Percentiles rank a stretch among this genome's conserved stretches.
Evolutionary conservation across 2,888 invertebrate genomes (phyloP).

Genomic region (Leptopilina drosophilae): DNA sequence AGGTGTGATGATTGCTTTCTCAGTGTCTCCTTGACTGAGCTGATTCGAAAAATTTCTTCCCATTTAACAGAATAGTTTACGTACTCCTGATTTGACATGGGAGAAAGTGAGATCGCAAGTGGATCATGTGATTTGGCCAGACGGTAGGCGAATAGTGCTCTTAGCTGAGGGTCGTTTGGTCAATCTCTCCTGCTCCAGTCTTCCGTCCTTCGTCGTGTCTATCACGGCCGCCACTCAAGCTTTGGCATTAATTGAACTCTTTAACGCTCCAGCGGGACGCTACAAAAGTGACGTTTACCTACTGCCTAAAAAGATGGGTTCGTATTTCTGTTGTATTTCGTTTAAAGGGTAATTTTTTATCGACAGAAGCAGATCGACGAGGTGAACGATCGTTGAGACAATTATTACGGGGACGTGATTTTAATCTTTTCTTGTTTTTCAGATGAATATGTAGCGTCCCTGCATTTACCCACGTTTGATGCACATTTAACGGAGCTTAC

Average conservation of each 20-base stretch:
- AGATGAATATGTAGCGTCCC: slow-evolving; percentile 98
- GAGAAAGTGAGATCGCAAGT: slow-evolving; percentile 98
- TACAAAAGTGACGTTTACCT: slow-evolving; percentile 99
- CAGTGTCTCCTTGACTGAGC: slow-evolving; percentile 5
- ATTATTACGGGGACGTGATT: neutral
- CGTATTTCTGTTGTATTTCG: slow-evolving; percentile 62
- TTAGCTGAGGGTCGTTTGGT: slow-evolving; percentile 97
- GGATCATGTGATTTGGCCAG: slow-evolving; percentile 99
- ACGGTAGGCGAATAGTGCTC: slow-evolving; percentile 95
- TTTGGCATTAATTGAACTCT: slow-evolving; percentile 96
- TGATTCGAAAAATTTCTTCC: slow-evolving; percentile 1
- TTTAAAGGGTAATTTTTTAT: neutral
- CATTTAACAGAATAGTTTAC: slow-evolving; percentile 86
- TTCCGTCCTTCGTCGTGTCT: slow-evolving; percentile 98
- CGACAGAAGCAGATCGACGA: neutral
- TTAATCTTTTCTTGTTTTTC: slow-evolving; percentile 52
- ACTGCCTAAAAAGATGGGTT: slow-evolving; percentile 98
- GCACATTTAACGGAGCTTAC: slow-evolving; percentile 97
- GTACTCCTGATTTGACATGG: slow-evolving; percentile 97
- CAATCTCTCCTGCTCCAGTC: slow-evolving; percentile 96
- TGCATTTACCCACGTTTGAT: slow-evolving; percentile 98
- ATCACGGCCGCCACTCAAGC: slow-evolving; percentile 99
- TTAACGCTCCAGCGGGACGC: slow-evolving; percentile 95
- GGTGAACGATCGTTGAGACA: neutral
- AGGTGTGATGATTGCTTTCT: slow-evolving; percentile 21